Evolutionary conservation across 1,140 invertebrate genomes (phyloP), one percentile per base, ranked within the genome.

Genomic region (Dolichoris vasculosae): DNA sequence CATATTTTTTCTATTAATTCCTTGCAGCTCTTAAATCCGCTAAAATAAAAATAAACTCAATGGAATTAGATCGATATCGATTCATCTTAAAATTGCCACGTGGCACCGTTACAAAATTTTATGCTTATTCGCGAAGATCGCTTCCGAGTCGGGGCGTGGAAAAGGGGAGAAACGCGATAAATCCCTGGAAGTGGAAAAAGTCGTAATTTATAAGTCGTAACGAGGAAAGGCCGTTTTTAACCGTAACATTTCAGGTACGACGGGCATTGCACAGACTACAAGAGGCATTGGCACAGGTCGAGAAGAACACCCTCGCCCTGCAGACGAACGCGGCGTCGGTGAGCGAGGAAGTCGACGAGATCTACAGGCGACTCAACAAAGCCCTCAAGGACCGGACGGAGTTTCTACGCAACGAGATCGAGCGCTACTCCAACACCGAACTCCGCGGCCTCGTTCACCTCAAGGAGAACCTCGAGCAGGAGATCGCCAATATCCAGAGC

Each of bases 401-500:
- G 88, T 95, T 96, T 90, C 93, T 99, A 84, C 95, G 97, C 89
- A 95, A 95, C 88, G 98, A 99, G 94, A 95, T 99, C 67, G 97
- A 99, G 91, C 95, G 96, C 85, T 99, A 98, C 91, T 93, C 98
- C 87, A 95, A 95, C 73, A 96, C 95, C 46, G 98, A 99, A 94
- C 93, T 97, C 89, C 95, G 96, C 87, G 97, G 97, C 88, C 94
- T 99, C 69, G 96, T 95, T 35, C 95, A 96, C 82, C 94, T 98
- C n/a, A 98, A 98, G 93, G 97, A 98, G 92, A 98, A 98, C 92
- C 93, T 99, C 84, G 97, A 98, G 90, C 95, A 96, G 90, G 98
- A 99, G 94, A 96, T 99, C 89, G 95, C 95, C 75, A 99, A 98
- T 93, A 98, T 99, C 84, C 95, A 96, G 88, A 98, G 97, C 90